Evolutionary conservation across 2,113 vertebrate genomes (phyloP).

Genomic region (Microtus oregoni): DNA sequence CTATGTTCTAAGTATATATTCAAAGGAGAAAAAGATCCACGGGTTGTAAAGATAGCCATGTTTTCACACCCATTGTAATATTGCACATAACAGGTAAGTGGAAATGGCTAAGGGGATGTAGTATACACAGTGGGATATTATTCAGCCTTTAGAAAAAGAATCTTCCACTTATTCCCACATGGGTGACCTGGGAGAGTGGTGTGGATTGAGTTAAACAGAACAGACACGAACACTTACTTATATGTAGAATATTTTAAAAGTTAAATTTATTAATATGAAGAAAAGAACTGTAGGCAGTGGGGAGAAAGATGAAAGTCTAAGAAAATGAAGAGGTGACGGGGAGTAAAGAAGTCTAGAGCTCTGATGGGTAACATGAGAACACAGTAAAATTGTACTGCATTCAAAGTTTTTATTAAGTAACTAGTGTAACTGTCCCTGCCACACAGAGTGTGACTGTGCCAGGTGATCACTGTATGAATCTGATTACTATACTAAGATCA

Average conservation of each 20-base stretch:
- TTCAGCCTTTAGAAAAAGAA: neutral
- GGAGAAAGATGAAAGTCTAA: neutral
- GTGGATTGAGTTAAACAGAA: neutral
- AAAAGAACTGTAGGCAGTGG: neutral
- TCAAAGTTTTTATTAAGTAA: neutral
- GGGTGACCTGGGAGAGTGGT: neutral
- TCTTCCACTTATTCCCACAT: neutral
- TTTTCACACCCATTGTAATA: neutral
- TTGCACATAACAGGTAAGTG: neutral
- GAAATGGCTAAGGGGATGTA: neutral
- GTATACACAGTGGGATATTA: neutral
- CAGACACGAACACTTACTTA: neutral
- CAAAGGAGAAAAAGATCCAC: neutral
- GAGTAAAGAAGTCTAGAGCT: neutral
- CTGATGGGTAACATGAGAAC: neutral
- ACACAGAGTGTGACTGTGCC: neutral
- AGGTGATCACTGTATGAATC: neutral
- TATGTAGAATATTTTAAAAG: neutral
- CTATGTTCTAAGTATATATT: neutral
- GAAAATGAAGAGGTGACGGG: fast-evolving
- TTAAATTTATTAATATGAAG: neutral
- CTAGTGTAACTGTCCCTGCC: neutral
- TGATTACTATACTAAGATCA: neutral
- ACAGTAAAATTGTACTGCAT: neutral
- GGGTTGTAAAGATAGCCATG: neutral